Conservation (phyloP, 2,888 invertebrate genomes). For the Iselma pallidipennis region DNA sequence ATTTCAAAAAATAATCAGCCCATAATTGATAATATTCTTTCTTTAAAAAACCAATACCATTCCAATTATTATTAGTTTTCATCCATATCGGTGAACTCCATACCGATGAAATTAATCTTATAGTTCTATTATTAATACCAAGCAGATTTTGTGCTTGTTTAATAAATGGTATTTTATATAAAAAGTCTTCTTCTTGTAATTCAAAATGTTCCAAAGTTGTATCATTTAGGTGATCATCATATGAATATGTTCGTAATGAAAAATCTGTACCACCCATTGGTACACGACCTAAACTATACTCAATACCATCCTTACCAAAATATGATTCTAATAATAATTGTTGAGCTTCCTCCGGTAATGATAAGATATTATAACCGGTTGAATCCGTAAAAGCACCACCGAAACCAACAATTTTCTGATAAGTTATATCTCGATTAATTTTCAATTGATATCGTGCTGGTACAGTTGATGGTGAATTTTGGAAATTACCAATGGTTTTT, state of each 20-base stretch:
- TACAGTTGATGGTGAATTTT: background rate
- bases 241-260: conserved; percentile 78
- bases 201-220: conserved; percentile 65
- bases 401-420: conserved; percentile 77
- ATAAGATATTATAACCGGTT: conserved; percentile 69
- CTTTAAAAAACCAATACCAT: conserved; percentile 50
- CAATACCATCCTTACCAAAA: conserved; percentile 55
- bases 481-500: conserved; percentile 54
- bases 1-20: conserved; percentile 81
- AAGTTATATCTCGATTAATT: conserved; percentile 42
- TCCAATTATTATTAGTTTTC: conserved; percentile 52
- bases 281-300: conserved; percentile 46
- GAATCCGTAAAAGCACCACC: conserved; percentile 79
- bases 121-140: conserved; percentile 59
- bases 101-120: conserved; percentile 58
- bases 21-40: conserved; percentile 69
- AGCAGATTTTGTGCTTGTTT: conserved; percentile 32
- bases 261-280: conserved; percentile 89
- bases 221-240: conserved; percentile 66
- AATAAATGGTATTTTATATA: conserved; percentile 60
- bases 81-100: conserved; percentile 60
- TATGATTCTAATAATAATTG: conserved; percentile 65
- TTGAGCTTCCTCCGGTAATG: conserved; percentile 60
- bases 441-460: conserved; percentile 7
- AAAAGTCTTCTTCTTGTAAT: conserved; percentile 67